These are phyloP conservation scores for Bicyclus anynana DNA, from an alignment of 1,140 invertebrate species.

Conservation along the genomic window DNA sequence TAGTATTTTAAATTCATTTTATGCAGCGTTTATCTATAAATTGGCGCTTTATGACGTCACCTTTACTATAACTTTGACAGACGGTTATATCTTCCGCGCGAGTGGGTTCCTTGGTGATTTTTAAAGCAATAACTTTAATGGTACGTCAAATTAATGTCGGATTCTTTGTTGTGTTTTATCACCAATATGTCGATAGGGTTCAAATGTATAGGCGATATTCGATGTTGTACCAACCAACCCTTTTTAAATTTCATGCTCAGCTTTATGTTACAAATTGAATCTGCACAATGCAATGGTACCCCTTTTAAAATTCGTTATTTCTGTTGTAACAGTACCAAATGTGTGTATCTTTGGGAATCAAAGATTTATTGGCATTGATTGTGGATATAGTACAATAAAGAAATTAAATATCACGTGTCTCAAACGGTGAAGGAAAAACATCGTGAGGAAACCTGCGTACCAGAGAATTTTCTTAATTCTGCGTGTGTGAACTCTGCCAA, in stretches of 20 bases:
- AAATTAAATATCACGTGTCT: no score
- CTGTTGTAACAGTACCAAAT: slow-evolving; percentile 39
- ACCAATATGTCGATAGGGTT: slow-evolving; percentile 71
- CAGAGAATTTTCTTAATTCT: no score
- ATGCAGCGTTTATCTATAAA: slow-evolving; percentile 37
- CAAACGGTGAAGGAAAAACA: no score
- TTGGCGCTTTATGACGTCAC: slow-evolving; percentile 55
- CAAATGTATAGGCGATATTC: slow-evolving; percentile 29
- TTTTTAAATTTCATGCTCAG: slow-evolving; percentile 62
- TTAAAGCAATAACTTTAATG: slow-evolving; percentile 72
- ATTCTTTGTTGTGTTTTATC: slow-evolving; percentile 53
- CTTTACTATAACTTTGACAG: slow-evolving; percentile 26
- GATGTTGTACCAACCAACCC: slow-evolving; percentile 63
- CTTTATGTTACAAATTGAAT: slow-evolving; percentile 72
- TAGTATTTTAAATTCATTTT: slow-evolving; percentile 61
- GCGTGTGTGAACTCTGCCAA: no score
- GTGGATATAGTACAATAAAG: neutral
- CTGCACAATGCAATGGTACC: slow-evolving; percentile 47
- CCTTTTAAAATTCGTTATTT: slow-evolving; percentile 43
- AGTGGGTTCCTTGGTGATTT: slow-evolving; percentile 51
- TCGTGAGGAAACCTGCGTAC: no score
- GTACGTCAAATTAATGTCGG: slow-evolving; percentile 66
- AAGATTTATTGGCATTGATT: slow-evolving; percentile 28
- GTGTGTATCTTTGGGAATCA: slow-evolving; percentile 36
- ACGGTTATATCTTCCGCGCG: slow-evolving; percentile 57